These are phyloP conservation scores for Scelioninae gen. 1 DNA, from an alignment of 2,888 invertebrate genomes.

Conservation along the genomic window DNA sequence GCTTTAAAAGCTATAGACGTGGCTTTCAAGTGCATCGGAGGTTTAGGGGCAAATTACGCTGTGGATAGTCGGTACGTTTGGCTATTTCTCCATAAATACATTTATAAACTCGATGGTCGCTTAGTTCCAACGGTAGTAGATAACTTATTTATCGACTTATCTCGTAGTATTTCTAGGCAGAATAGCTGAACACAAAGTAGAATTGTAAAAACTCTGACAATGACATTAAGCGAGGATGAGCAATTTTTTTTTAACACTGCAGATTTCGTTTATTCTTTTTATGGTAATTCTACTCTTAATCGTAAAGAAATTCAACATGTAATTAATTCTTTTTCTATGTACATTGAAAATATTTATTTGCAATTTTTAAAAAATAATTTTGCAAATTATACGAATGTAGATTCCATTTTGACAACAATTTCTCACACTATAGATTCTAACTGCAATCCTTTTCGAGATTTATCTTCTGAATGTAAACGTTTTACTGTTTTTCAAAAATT, in stretches of 20 bases:
- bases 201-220: neutral
- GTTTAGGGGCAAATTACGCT: too few relatives aligned
- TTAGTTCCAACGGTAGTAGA: neutral
- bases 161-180: neutral
- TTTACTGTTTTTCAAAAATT: conserved; percentile 20
- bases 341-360: conserved; percentile 2
- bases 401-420: conserved; percentile 2
- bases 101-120: neutral
- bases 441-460: neutral
- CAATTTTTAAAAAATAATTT: conserved; percentile 31
- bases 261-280: conserved; percentile 7
- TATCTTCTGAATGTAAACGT: conserved; percentile 38
- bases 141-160: neutral
- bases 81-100: conserved; percentile 19
- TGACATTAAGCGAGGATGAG: neutral
- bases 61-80: too few relatives aligned
- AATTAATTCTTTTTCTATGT: conserved; percentile 16
- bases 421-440: conserved; percentile 9
- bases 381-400: neutral
- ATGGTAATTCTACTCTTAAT: conserved; percentile 19
- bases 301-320: conserved; percentile 10
- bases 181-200: neutral
- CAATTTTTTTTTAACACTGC: conserved; percentile 9
- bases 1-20: too few relatives aligned
- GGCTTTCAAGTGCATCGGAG: too few relatives aligned